Conservation (phyloP, 2,113 vertebrate species). For the Pterophyllum scalare region DNA sequence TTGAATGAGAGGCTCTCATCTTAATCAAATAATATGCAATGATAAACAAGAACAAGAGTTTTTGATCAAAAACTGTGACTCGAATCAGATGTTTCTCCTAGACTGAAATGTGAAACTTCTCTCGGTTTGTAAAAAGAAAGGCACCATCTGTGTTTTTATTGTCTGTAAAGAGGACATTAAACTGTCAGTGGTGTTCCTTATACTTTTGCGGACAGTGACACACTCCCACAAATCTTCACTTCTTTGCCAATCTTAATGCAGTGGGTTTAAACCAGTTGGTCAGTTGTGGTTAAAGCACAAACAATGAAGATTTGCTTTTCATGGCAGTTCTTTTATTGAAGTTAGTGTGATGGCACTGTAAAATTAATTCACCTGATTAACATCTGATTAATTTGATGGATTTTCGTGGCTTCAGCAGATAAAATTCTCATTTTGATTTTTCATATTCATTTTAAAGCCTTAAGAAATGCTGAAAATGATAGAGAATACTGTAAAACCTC, state of each 20-base stretch:
- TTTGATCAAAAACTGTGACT: conserved; percentile 75
- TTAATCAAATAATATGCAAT: conserved; percentile 70
- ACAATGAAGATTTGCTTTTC: conserved; percentile 33
- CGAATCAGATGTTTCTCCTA: conserved; percentile 71
- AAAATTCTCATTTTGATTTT: background rate
- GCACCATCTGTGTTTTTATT: conserved; percentile 78
- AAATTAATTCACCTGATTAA: background rate
- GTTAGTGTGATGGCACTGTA: background rate
- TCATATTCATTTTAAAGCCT: background rate
- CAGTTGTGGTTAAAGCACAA: conserved; percentile 7
- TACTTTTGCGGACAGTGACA: conserved; percentile 58
- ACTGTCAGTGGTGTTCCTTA: conserved; percentile 70
- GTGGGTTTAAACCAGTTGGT: conserved; percentile 36
- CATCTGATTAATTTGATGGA: background rate
- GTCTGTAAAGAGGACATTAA: conserved; percentile 68
- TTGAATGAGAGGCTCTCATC: conserved; percentile 65
- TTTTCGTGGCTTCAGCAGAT: background rate
- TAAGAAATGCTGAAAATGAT: conserved; percentile 28
- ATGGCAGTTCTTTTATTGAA: conserved; percentile 17
- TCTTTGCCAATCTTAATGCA: conserved; percentile 27
- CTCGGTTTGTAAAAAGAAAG: conserved; percentile 71
- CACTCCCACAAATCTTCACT: conserved; percentile 32
- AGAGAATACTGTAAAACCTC: conserved; percentile 6
- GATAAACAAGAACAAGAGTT: conserved; percentile 67
- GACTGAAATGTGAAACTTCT: conserved; percentile 71